Percentiles rank a stretch among this genome's conserved stretches.
Evolutionary conservation across 2,797 vertebrate genomes (phyloP).

Genomic region (Sebastes minor): DNA sequence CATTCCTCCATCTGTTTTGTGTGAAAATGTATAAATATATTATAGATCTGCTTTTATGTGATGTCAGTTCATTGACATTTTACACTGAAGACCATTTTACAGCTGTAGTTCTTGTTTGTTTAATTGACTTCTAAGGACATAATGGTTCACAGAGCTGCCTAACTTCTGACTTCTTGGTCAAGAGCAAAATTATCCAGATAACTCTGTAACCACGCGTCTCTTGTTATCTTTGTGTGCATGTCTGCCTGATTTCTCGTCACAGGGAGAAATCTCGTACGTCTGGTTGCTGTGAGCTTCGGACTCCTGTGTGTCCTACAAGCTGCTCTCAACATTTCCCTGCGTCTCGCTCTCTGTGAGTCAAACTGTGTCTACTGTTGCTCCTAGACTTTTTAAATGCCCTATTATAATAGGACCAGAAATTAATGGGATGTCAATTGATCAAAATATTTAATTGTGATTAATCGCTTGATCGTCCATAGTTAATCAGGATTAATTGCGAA

Average conservation of each 20-base stretch:
- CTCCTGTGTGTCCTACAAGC: conserved; percentile 53
- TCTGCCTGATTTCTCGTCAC: conserved; percentile 1
- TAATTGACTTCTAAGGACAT: neutral
- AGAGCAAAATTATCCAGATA: too few relatives aligned
- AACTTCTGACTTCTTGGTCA: too few relatives aligned
- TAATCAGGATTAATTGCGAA: neutral
- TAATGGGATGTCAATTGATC: too few relatives aligned
- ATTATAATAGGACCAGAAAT: too few relatives aligned
- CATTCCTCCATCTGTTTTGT: neutral
- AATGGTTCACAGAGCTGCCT: neutral
- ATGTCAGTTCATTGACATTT: neutral
- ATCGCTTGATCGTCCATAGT: too few relatives aligned
- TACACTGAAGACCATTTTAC: neutral
- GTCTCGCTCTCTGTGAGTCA: conserved; percentile 19
- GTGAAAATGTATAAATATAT: neutral
- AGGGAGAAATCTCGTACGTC: conserved; percentile 14
- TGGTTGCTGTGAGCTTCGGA: conserved; percentile 41
- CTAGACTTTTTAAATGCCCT: too few relatives aligned
- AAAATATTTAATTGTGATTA: too few relatives aligned
- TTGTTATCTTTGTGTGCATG: neutral
- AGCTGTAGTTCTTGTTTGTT: neutral
- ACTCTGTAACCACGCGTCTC: neutral
- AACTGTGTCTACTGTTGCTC: neutral
- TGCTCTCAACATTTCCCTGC: conserved; percentile 51
- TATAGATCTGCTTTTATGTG: neutral